Evolutionary conservation across 1,140 invertebrate genomes (phyloP), one percentile per base, ranked within the genome.

Genomic region (Trichogramma pretiosum): DNA sequence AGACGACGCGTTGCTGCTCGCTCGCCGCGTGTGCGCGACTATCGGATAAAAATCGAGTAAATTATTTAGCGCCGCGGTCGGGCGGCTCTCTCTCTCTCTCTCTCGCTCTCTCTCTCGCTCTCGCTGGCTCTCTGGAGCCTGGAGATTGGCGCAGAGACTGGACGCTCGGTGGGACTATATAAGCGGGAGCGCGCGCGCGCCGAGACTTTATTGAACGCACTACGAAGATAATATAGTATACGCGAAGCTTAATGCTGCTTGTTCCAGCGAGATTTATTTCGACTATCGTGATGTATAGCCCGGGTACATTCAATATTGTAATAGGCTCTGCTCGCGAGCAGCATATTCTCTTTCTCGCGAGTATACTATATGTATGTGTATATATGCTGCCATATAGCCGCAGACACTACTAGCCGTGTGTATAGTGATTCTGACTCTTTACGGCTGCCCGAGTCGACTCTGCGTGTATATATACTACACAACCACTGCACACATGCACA

Each of bases 251-350:
- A n/a, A 40, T 37, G 56, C 56, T 58, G 62, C 65, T 68, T 68
- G 65, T 66, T 67, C 59, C 55, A 53, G 45, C 23, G 56, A 65
- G 65, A 70, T 70, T 70, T 67, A 70, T 70, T 70, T 67, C 58
- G 65, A 70, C 64, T 67, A 68, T 70, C 59, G 61, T 67, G 64
- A 70, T 67, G 50, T 60, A 70, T 67, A 60, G 61, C 52, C 56
- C 61, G 57, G 60, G 52, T 64, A 68, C 59, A 65, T 65, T 63
- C 60, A 67, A 68, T 69, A 68, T 68, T 68, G 64, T 64, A 67
- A 68, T 68, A 66, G 61, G 54, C 58, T 64, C 64, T 14, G 8
- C 26, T 22, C 24, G 24, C 24, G 24, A 5, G 24, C 63, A 60
- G n/a, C n/a, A n/a, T n/a, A n/a, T n/a, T n/a, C n/a, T n/a, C 60